phyloP scores from a whole-genome alignment of 2,888 invertebrate species.

The Caenorhabditis virilis region DNA sequence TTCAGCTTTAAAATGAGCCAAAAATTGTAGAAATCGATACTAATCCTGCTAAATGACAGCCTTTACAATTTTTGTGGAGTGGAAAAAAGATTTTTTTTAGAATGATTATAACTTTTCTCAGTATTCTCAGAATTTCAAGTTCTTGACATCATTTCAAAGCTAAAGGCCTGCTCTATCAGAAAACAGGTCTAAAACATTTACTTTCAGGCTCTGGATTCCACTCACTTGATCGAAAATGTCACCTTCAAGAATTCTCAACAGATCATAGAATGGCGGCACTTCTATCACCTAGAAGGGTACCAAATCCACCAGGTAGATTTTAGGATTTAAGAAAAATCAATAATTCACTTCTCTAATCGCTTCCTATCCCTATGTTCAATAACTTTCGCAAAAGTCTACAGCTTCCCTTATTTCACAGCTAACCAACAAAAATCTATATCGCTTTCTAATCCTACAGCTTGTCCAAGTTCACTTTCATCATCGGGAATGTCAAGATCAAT shows the following conservation, averaged over 20 bases:
- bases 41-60: too few species aligned
- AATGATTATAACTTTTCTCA: too few species aligned
- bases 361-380: not conserved
- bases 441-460: not conserved
- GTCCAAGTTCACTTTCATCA: constrained; percentile 37
- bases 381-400: too few species aligned
- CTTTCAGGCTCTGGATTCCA: constrained; percentile 38
- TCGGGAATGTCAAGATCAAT: constrained; percentile 64
- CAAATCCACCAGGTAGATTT: constrained; percentile 8
- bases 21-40: too few species aligned
- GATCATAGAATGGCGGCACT: constrained; percentile 41
- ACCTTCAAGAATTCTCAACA: constrained; percentile 45
- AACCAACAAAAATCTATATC: not conserved
- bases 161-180: too few species aligned
- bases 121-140: too few species aligned
- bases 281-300: constrained; percentile 34
- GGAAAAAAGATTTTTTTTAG: too few species aligned
- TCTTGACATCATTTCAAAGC: too few species aligned
- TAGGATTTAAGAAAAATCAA: not conserved
- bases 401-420: not conserved
- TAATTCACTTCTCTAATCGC: constrained; percentile 1
- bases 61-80: too few species aligned
- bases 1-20: too few species aligned
- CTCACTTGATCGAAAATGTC: constrained; percentile 58
- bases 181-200: too few species aligned